Evolutionary conservation across 2,888 invertebrate species (phyloP), one percentile per base, ranked within the genome.

Genomic region (Aelia acuminata): DNA sequence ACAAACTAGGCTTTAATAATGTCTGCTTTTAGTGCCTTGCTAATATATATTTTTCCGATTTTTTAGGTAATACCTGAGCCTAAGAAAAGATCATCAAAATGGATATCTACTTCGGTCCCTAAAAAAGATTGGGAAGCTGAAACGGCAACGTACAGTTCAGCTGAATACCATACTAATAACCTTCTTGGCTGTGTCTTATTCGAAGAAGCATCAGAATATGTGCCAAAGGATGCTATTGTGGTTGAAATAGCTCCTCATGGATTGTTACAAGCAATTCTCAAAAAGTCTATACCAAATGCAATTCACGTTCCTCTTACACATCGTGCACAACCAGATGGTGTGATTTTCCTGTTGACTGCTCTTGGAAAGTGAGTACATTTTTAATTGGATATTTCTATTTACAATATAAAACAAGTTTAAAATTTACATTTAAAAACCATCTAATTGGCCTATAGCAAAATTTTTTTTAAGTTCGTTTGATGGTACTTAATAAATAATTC

Each of bases 201-300:
- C 92, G 97, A 97, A 91, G 98, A 98, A 92, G 96, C 96, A 0
- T 93, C 96, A 13, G 94, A 94, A 31, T 94, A 96, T 91, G 95
- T 98, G n/a, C n/a, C n/a, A n/a, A n/a, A n/a, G n/a, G n/a, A n/a
- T n/a, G n/a, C n/a, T n/a, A n/a, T n/a, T n/a, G n/a, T n/a, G n/a
- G n/a, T n/a, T n/a, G n/a, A n/a, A n/a, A n/a, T n/a, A n/a, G n/a
- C n/a, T n/a, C n/a, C n/a, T n/a, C n/a, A n/a, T n/a, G n/a, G n/a
- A n/a, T n/a, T n/a, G n/a, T n/a, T n/a, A n/a, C n/a, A n/a, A n/a
- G n/a, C n/a, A n/a, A n/a, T n/a, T n/a, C n/a, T n/a, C n/a, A n/a
- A n/a, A n/a, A n/a, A n/a, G n/a, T 96, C 97, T 0, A 92, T 98
- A 75, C 92, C 93, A 57, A 47, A 57, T n/a, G 85, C 88, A 15